Conservation (phyloP, 2,797 vertebrate species). For the Muraenolepis orangiensis region DNA sequence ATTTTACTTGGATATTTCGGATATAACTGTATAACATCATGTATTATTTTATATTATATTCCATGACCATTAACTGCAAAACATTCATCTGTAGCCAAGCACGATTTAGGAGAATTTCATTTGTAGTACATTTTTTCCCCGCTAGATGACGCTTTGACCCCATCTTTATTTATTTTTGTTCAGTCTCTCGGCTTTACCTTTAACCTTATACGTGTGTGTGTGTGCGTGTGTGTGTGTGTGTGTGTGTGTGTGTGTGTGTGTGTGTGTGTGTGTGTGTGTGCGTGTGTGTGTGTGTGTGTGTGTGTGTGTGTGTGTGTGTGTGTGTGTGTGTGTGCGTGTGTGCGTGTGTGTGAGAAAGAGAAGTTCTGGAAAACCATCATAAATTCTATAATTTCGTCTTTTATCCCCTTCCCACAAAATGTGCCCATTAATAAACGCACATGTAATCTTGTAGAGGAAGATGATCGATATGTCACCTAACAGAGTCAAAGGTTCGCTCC, state of each 20-base stretch:
- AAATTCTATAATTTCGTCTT: background rate
- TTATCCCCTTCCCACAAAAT: too few relatives aligned
- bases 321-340: too few relatives aligned
- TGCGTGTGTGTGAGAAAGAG: too few relatives aligned
- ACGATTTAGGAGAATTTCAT: background rate
- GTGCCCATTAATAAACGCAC: background rate
- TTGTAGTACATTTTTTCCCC: background rate
- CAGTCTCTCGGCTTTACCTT: background rate
- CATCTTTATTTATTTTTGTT: background rate
- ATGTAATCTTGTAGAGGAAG: background rate
- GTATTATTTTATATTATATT: background rate
- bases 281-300: too few relatives aligned
- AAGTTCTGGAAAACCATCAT: background rate
- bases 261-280: too few relatives aligned
- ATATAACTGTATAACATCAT: background rate
- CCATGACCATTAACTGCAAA: background rate
- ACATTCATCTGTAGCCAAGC: background rate
- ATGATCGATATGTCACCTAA: background rate
- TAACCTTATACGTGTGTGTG: too few relatives aligned
- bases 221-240: too few relatives aligned
- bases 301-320: too few relatives aligned
- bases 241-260: too few relatives aligned
- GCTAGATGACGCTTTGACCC: background rate
- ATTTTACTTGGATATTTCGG: background rate
- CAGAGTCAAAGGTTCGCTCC: background rate